These are phyloP conservation scores for Aphidius ervi DNA, from an alignment of 1,140 invertebrate species.

Conservation along the genomic window DNA sequence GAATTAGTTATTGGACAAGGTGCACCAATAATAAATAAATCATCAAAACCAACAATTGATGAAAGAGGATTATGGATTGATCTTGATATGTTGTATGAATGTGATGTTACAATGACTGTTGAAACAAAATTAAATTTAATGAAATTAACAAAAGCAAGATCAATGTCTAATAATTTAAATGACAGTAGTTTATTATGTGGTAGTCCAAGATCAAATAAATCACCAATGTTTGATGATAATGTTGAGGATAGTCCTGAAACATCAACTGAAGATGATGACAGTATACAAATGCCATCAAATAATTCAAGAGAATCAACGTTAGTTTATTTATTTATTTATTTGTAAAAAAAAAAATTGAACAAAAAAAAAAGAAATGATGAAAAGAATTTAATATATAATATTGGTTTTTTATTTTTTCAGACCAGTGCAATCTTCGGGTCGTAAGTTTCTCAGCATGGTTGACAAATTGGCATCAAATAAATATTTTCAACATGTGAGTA, in stretches of 20 bases:
- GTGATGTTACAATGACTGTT: constrained; percentile 83
- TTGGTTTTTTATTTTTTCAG: constrained; percentile 31
- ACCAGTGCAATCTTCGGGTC: constrained; percentile 56
- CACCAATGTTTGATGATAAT: constrained; percentile 73
- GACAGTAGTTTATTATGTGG: constrained; percentile 24
- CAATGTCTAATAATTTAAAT: constrained; percentile 28
- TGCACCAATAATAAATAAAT: constrained; percentile 72
- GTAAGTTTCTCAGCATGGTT: constrained; percentile 80
- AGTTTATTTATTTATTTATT: constrained; percentile 12
- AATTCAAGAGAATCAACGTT: constrained; percentile 45
- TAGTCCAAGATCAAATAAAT: constrained; percentile 38
- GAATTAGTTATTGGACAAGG: constrained; percentile 73
- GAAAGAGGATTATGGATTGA: constrained; percentile 90
- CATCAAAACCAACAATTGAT: constrained; percentile 72
- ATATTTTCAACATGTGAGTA: constrained; percentile 76
- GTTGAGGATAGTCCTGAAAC: constrained; percentile 90
- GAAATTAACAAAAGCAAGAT: constrained; percentile 64
- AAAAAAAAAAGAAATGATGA: too few species aligned
- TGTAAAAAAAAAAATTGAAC: too few species aligned
- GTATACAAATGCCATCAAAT: constrained; percentile 30
- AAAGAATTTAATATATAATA: too few species aligned
- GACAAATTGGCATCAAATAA: constrained; percentile 87
- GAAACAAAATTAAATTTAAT: constrained; percentile 93
- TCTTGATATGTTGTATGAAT: constrained; percentile 85
- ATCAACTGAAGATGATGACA: constrained; percentile 76